Percentiles rank a stretch among this genome's conserved stretches.
Evolutionary conservation across 1,140 invertebrate species (phyloP).

Genomic region (Drosophila sp.): DNA sequence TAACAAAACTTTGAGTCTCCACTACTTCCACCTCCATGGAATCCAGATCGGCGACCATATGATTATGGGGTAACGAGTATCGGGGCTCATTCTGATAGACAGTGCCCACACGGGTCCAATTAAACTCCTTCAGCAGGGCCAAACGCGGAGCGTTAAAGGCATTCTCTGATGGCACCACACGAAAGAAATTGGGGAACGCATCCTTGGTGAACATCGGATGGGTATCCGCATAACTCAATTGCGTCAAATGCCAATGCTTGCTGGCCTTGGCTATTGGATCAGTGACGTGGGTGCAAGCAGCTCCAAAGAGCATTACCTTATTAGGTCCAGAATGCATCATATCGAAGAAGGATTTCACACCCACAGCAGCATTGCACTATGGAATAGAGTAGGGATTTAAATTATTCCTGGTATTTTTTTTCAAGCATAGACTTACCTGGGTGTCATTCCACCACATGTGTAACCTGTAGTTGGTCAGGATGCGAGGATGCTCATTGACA

Average conservation of each 20-base stretch:
- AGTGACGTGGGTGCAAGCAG: conserved; percentile 97
- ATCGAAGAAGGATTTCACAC: conserved; percentile 98
- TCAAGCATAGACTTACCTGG: conserved; percentile 87
- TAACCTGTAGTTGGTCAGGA: conserved; percentile 93
- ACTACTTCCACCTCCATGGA: conserved; percentile 91
- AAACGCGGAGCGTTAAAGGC: conserved; percentile 97
- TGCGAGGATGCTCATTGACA: conserved; percentile 93
- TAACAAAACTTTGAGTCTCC: conserved; percentile 96
- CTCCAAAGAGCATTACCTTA: conserved; percentile 98
- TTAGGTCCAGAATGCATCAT: conserved; percentile 97
- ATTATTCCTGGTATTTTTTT: neutral
- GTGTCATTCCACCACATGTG: conserved; percentile 98
- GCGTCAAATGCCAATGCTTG: conserved; percentile 97
- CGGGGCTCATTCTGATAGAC: conserved; percentile 98
- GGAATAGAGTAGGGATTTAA: conserved; percentile 68
- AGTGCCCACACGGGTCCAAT: conserved; percentile 98
- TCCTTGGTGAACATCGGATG: conserved; percentile 98
- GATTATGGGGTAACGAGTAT: conserved; percentile 96
- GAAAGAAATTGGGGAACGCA: conserved; percentile 97
- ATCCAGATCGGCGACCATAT: conserved; percentile 95
- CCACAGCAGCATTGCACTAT: conserved; percentile 98
- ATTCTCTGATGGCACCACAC: conserved; percentile 97
- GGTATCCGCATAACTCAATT: conserved; percentile 99
- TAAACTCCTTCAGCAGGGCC: conserved; percentile 93
- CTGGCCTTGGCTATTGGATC: conserved; percentile 99